phyloP scores from a whole-genome alignment of 2,888 invertebrate species.

The Erebia palarica region DNA sequence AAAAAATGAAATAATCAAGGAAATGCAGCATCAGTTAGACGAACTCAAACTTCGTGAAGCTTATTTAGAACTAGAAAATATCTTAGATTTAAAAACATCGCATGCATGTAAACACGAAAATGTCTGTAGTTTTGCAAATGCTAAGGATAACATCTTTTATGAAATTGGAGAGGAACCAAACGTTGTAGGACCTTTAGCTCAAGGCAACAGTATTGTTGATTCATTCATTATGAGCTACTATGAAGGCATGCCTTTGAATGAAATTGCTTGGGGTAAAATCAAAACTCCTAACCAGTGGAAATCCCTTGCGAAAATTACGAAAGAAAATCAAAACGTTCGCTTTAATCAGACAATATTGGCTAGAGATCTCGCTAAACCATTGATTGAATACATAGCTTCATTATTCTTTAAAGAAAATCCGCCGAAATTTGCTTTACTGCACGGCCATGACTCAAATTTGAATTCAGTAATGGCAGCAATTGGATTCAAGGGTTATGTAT shows the following conservation, averaged over 20 bases:
- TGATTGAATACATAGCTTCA: slow-evolving; percentile 55
- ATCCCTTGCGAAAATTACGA: slow-evolving; percentile 51
- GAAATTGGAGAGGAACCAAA: slow-evolving; percentile 57
- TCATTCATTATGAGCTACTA: slow-evolving; percentile 68
- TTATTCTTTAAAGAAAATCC: slow-evolving; percentile 41
- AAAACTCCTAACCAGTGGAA: slow-evolving; percentile 52
- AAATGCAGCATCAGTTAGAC: slow-evolving; percentile 56
- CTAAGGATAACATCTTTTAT: slow-evolving; percentile 48
- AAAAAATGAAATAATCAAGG: slow-evolving; percentile 45
- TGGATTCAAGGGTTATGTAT: slow-evolving; percentile 51
- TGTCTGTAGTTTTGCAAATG: slow-evolving; percentile 55
- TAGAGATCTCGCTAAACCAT: slow-evolving; percentile 53
- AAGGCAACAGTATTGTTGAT: slow-evolving; percentile 58
- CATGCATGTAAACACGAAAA: slow-evolving; percentile 51
- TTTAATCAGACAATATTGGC: slow-evolving; percentile 55
- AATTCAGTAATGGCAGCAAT: slow-evolving; percentile 54
- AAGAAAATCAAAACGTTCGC: slow-evolving; percentile 57
- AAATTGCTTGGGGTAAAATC: slow-evolving; percentile 67
- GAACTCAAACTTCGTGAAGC: slow-evolving; percentile 48
- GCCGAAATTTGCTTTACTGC: slow-evolving; percentile 54
- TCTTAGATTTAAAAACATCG: slow-evolving; percentile 58
- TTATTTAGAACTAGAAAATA: slow-evolving; percentile 52
- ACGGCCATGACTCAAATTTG: slow-evolving; percentile 70
- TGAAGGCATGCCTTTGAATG: slow-evolving; percentile 54
- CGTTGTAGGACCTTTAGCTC: slow-evolving; percentile 54